Evolutionary conservation across 2,797 vertebrate species (phyloP).

Genomic region (Nyctalus aviator): DNA sequence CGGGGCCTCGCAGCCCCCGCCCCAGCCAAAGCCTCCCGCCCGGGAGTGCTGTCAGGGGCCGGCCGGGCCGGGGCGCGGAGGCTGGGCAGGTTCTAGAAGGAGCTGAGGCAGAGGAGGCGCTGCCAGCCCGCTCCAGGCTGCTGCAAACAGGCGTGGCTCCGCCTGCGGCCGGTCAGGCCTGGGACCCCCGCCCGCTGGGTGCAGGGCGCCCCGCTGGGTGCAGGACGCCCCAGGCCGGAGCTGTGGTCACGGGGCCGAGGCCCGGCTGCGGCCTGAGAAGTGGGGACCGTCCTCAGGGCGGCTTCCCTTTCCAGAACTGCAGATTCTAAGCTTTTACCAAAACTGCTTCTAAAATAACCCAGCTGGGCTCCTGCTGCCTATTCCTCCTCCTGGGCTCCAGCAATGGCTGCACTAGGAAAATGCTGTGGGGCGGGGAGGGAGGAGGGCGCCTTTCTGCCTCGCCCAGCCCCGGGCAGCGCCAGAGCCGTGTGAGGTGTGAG

Average conservation of each 20-base stretch:
- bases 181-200: neutral
- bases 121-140: neutral
- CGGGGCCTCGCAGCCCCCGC: neutral
- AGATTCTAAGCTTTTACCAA: slow-evolving; percentile 13
- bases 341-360: slow-evolving; percentile 6
- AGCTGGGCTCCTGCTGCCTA: neutral
- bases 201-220: neutral
- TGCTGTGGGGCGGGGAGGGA: slow-evolving; percentile 40
- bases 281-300: neutral
- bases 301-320: neutral
- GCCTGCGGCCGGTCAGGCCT: neutral
- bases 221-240: neutral
- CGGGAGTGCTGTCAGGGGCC: neutral
- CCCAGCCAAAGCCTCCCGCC: neutral
- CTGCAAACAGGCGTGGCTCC: slow-evolving; percentile 78
- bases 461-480: slow-evolving; percentile 49
- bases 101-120: neutral
- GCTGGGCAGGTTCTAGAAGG: neutral
- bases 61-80: neutral
- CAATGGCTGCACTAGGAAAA: neutral
- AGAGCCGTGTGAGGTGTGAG: slow-evolving; percentile 63
- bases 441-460: slow-evolving; percentile 24
- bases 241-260: neutral
- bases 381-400: neutral
- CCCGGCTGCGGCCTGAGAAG: neutral